Evolutionary conservation across 2,113 vertebrate species (phyloP).

Genomic region (Mixornis gularis): DNA sequence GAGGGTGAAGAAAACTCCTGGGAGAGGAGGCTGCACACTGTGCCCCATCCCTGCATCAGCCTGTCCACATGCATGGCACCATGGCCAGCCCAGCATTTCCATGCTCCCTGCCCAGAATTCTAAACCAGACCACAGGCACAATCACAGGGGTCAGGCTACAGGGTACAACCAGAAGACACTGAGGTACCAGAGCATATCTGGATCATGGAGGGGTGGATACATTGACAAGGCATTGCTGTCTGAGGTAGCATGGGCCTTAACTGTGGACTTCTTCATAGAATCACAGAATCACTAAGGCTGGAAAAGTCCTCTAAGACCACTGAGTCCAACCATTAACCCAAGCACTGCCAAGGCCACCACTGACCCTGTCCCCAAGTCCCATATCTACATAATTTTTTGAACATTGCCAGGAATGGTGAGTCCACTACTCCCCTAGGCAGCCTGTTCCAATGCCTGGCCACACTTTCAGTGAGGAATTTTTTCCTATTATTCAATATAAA

Average conservation of each 20-base stretch:
- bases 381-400: neutral
- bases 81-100: neutral
- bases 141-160: neutral
- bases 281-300: neutral
- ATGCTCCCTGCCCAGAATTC: neutral
- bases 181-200: neutral
- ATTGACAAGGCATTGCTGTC: neutral
- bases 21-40: rapidly evolving
- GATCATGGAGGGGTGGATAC: rapidly evolving
- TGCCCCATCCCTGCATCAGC: neutral
- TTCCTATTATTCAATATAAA: neutral
- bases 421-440: neutral
- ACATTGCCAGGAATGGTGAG: neutral
- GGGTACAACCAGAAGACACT: neutral
- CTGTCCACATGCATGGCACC: neutral
- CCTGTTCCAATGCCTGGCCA: neutral
- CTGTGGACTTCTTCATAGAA: neutral
- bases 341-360: neutral
- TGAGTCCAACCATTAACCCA: neutral
- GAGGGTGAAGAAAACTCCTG: neutral
- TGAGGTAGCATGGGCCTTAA: neutral
- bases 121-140: neutral
- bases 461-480: neutral
- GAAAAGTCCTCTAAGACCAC: neutral
- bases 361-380: neutral